Conservation (phyloP, 2,888 invertebrate genomes). For the Drosophila parthenogenetica region DNA sequence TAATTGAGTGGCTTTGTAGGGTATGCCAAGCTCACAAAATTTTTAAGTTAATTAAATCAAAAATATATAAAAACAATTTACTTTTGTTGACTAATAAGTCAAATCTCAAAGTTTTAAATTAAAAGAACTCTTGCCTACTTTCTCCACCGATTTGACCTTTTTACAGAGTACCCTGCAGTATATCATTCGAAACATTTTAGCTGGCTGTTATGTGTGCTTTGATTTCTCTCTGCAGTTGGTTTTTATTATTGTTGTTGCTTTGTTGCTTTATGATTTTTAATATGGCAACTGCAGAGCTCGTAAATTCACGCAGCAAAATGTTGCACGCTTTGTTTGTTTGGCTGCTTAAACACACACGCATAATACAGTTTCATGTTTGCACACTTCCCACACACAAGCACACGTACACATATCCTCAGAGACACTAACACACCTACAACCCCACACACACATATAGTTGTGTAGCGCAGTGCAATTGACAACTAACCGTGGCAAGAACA, state of each 20-base stretch:
- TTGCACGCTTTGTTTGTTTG: constrained; percentile 52
- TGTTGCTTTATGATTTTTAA: constrained; percentile 74
- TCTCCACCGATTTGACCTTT: not conserved
- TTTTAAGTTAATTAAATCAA: too few species aligned
- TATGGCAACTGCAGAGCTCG: constrained; percentile 70
- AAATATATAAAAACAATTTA: not conserved
- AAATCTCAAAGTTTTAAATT: too few species aligned
- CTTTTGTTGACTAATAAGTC: not conserved
- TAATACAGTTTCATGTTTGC: constrained; percentile 48
- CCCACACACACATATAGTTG: not conserved
- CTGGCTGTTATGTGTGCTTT: constrained; percentile 6
- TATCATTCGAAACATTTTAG: not conserved
- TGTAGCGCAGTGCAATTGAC: constrained; percentile 66
- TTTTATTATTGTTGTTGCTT: constrained; percentile 32
- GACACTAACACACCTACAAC: constrained; percentile 1
- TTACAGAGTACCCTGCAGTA: constrained; percentile 6
- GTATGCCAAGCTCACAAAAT: not conserved
- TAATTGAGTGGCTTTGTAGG: not conserved
- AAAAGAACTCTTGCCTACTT: too few species aligned
- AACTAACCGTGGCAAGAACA: constrained; percentile 53
- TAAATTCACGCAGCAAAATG: constrained; percentile 63
- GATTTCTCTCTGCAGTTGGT: constrained; percentile 15
- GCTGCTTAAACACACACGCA: constrained; percentile 44
- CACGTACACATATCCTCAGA: constrained; percentile 16
- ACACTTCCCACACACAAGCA: constrained; percentile 20